These are phyloP conservation scores for Scatophagus argus DNA, from an alignment of 2,113 vertebrate genomes.

Conservation along the genomic window DNA sequence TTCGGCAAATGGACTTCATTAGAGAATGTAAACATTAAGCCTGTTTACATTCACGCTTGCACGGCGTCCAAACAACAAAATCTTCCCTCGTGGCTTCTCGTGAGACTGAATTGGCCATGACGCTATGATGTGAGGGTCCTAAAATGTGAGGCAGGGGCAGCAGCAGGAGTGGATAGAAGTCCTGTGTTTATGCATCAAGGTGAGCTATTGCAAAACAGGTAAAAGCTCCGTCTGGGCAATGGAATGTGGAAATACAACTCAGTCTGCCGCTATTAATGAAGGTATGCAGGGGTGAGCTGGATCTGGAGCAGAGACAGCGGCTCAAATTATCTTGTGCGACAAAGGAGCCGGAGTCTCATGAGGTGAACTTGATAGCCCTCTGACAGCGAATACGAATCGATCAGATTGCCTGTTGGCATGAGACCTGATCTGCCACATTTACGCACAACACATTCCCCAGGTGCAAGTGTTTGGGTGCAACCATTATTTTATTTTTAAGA, in stretches of 20 bases:
- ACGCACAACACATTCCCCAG: slow-evolving; percentile 31
- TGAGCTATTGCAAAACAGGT: slow-evolving; percentile 88
- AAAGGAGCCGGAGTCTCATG: slow-evolving; percentile 52
- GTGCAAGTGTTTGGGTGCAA: background rate
- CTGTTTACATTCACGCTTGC: too few species aligned
- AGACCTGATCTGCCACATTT: slow-evolving; percentile 28
- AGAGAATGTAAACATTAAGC: background rate
- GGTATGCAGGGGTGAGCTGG: slow-evolving; percentile 72
- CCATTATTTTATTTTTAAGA: background rate
- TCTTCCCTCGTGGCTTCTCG: background rate
- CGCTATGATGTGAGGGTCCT: background rate
- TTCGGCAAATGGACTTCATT: background rate
- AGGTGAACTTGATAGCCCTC: slow-evolving; percentile 39
- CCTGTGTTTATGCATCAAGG: slow-evolving; percentile 74
- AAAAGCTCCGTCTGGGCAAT: slow-evolving; percentile 88
- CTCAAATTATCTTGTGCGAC: slow-evolving; percentile 68
- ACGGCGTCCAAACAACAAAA: background rate
- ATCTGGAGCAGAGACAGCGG: slow-evolving; percentile 79
- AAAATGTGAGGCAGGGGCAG: background rate
- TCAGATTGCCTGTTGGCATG: background rate
- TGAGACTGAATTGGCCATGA: background rate
- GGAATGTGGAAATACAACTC: slow-evolving; percentile 99
- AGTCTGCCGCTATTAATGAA: slow-evolving; percentile 83
- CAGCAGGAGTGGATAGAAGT: slow-evolving; percentile 24
- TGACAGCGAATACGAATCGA: slow-evolving; percentile 29